Conservation (phyloP, 1,140 invertebrate species). For the Drosophila arizonae region DNA sequence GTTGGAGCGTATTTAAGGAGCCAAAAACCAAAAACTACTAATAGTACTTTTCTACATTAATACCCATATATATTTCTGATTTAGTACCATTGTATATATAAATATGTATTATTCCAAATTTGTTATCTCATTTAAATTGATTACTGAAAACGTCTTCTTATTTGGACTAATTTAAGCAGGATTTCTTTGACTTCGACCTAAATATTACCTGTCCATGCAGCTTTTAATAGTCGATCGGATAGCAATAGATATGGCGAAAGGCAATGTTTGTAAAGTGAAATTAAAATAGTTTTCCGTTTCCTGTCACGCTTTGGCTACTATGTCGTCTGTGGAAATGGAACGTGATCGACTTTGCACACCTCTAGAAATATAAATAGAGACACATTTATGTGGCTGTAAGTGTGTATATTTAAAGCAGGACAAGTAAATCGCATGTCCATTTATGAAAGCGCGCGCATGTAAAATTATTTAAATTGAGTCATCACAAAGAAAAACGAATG, state of each 20-base stretch:
- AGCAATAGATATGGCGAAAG: not conserved
- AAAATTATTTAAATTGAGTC: constrained; percentile 73
- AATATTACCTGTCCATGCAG: too few species aligned
- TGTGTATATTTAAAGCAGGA: constrained; percentile 20
- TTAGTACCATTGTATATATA: too few species aligned
- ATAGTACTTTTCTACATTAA: too few species aligned
- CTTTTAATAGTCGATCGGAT: not conserved
- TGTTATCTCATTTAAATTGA: too few species aligned
- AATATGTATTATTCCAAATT: too few species aligned
- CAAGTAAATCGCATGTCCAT: constrained; percentile 63
- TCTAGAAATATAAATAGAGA: constrained; percentile 15
- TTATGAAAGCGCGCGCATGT: constrained; percentile 36
- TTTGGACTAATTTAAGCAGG: too few species aligned
- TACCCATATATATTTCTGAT: too few species aligned
- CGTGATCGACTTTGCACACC: constrained; percentile 69
- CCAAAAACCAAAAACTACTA: too few species aligned
- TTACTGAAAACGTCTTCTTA: too few species aligned
- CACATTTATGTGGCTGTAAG: not conserved
- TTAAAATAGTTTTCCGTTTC: constrained; percentile 60
- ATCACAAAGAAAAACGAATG: constrained; percentile 17
- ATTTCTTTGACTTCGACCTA: too few species aligned
- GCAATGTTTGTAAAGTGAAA: constrained; percentile 35
- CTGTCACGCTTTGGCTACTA: constrained; percentile 46
- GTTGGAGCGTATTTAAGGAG: too few species aligned
- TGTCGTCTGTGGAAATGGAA: constrained; percentile 42